A percentile compares a stretch with the other conserved stretches of the same genome.
These are phyloP conservation scores for Galemys pyrenaicus DNA, from an alignment of 2,113 vertebrate species.

Conservation along the genomic window DNA sequence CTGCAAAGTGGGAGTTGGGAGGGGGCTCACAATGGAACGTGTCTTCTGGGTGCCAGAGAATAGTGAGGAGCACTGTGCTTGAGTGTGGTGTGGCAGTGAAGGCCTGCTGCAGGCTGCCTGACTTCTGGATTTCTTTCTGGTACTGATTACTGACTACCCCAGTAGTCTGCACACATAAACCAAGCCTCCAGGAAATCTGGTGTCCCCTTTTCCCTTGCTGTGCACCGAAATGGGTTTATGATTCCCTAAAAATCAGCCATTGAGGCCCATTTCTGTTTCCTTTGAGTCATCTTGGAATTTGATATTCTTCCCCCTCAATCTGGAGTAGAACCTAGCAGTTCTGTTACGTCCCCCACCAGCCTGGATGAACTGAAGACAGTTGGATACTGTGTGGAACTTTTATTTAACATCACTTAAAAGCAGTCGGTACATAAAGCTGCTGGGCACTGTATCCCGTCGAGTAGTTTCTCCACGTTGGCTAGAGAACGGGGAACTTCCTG, in stretches of 20 bases:
- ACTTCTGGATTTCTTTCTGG: conserved; percentile 35
- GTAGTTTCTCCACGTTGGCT: not conserved
- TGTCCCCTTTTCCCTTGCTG: conserved; percentile 24
- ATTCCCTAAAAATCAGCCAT: not conserved
- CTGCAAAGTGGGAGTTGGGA: not conserved
- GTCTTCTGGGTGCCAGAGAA: not conserved
- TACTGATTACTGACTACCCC: not conserved
- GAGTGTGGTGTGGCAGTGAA: not conserved
- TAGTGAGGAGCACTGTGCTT: not conserved
- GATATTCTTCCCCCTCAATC: not conserved
- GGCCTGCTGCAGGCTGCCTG: not conserved
- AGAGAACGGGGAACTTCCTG: not conserved
- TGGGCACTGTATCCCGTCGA: not conserved
- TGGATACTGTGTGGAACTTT: not conserved
- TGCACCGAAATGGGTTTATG: conserved; percentile 33
- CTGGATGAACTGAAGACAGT: not conserved
- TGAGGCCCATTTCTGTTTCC: not conserved
- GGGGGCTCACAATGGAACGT: not conserved
- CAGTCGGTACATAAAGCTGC: not conserved
- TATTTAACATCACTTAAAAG: not conserved
- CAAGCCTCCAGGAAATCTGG: conserved; percentile 47
- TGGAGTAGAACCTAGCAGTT: not conserved
- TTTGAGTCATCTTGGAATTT: not conserved
- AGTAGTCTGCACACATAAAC: conserved; percentile 49
- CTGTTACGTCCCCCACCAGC: not conserved